Evolutionary conservation across 2,113 vertebrate genomes (phyloP), one percentile per base, ranked within the genome.

Genomic region (Melanocharis versteri): DNA sequence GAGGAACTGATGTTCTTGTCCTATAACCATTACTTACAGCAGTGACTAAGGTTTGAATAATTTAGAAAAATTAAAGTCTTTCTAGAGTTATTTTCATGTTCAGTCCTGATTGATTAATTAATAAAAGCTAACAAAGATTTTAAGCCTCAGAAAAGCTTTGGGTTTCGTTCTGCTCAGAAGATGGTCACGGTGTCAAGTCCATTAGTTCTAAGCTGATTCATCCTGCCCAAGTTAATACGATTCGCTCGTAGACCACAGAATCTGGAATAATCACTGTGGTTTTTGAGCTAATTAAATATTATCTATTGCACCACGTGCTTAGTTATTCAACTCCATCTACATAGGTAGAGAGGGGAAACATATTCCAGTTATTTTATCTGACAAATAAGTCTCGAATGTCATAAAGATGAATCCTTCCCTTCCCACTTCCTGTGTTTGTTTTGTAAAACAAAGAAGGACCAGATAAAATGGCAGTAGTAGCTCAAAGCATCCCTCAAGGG

Each of bases 171-270:
- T 86, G 64, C 69, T 81, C 40, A 57, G 60, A 81, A 83, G n/a
- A 93, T 5, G 39, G 58, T 89, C 37, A 83, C 1, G 0, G 24
- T 93, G 86, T 96, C 83, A 96, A 90, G 60, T 72, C 76, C 88
- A 82, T 94, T 92, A 81, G 33, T 94, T 91, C 64, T 82, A 66
- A 95, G 65, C 80, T 76, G 89, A 64, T 87, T 94, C 87, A 89
- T 87, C 53, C 81, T 94, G 51, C 56, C 26, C 31, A 87, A 69
- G 84, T 95, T 92, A 94, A 94, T 86, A 42, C 0, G 1, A 79
- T 87, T 87, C 30, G 28, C 50, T 89, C 40, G 27, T 28, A 78
- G 48, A 86, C 56, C 37, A 65, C 69, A 83, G 72, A 93, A 78
- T 89, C 16, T 87, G 40, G 53, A 93, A 89, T 81, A 96, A 75